A percentile compares a stretch with the other conserved stretches of the same genome.
These are phyloP conservation scores for Amblyopsis rosae DNA, from an alignment of 2,113 vertebrate genomes.

Conservation along the genomic window DNA sequence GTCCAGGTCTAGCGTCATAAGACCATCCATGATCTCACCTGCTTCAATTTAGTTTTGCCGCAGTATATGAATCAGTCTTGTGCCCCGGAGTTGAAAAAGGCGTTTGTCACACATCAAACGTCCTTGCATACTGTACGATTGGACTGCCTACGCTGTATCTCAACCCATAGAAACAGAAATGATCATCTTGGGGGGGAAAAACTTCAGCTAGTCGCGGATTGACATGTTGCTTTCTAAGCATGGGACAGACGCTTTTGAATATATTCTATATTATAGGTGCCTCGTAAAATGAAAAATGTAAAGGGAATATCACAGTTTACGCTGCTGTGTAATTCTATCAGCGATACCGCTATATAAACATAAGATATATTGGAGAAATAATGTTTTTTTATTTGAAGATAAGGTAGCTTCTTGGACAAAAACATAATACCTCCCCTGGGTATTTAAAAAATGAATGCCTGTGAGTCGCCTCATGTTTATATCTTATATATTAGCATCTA, in stretches of 20 bases:
- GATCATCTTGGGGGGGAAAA: not conserved
- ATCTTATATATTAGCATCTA: no score
- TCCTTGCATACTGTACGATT: no score
- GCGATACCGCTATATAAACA: not conserved
- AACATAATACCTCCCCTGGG: no score
- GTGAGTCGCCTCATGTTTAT: no score
- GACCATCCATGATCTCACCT: slow-evolving; percentile 3
- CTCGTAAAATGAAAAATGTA: slow-evolving; percentile 2
- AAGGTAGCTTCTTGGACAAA: not conserved
- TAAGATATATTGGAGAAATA: not conserved
- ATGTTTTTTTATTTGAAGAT: not conserved
- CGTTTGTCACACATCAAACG: no score
- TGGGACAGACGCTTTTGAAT: not conserved
- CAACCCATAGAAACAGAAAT: no score
- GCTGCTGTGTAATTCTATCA: not conserved
- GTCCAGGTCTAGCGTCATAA: slow-evolving; percentile 35
- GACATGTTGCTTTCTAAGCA: not conserved
- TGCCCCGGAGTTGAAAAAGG: no score
- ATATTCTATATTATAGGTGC: not conserved
- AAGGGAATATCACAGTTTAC: not conserved
- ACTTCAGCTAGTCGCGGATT: not conserved
- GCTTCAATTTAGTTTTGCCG: no score
- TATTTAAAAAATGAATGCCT: no score
- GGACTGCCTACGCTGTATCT: no score
- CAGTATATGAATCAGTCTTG: no score